Conservation (phyloP, 2,113 vertebrate species). For the Haplochromis vanheusdeni region DNA sequence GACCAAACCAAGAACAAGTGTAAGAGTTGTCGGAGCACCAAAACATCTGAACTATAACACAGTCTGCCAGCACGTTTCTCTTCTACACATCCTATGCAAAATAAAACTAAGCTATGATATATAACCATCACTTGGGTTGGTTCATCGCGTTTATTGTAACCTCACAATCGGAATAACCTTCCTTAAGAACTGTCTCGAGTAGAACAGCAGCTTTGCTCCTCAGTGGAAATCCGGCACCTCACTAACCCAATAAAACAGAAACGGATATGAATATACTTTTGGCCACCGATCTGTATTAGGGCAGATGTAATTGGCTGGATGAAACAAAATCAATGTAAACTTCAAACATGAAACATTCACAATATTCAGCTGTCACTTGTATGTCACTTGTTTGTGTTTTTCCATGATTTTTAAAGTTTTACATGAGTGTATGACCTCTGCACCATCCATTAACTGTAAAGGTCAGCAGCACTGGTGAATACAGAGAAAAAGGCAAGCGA, state of each 20-base stretch:
- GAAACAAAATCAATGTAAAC: not conserved
- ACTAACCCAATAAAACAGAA: not conserved
- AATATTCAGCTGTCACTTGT: not conserved
- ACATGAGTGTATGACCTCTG: not conserved
- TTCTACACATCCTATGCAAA: not conserved
- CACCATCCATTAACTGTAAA: not conserved
- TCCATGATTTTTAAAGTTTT: not conserved
- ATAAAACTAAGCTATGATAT: fast-evolving
- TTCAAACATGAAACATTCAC: not conserved
- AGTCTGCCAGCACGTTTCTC: not conserved
- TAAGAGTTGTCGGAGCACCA: not conserved
- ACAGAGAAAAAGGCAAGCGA: constrained; percentile 5
- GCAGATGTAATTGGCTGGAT: not conserved
- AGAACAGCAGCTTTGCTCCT: not conserved
- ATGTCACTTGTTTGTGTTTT: not conserved
- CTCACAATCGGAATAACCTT: not conserved
- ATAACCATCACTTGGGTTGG: not conserved
- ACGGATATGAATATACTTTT: not conserved
- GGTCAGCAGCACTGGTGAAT: not conserved
- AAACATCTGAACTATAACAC: not conserved
- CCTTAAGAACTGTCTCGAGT: not conserved
- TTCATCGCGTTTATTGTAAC: fast-evolving
- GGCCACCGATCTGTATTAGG: not conserved
- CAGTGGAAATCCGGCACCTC: not conserved
- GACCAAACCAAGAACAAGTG: not conserved